These are phyloP conservation scores for Drosophila neotestacea DNA, from an alignment of 2,888 invertebrate species.

Conservation along the genomic window DNA sequence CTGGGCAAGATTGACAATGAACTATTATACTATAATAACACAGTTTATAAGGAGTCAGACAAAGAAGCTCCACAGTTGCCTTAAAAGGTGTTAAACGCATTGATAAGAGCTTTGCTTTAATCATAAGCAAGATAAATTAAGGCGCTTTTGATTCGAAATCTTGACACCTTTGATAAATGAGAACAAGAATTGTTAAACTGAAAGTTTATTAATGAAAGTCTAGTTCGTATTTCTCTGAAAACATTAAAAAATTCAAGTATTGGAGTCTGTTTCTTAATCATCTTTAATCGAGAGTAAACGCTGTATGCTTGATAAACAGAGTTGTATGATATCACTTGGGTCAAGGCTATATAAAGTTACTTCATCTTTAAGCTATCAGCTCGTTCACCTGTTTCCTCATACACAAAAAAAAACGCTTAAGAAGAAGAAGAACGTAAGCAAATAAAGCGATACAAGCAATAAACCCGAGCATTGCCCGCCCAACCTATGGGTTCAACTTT, in stretches of 20 bases:
- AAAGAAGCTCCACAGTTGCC: constrained; percentile 23
- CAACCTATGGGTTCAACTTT: constrained; percentile 41
- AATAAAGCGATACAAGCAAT: constrained; percentile 31
- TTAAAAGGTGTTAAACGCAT: constrained; percentile 42
- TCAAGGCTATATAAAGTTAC: constrained; percentile 42
- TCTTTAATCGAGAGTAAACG: background rate
- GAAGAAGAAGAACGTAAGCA: constrained; percentile 19
- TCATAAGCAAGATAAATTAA: constrained; percentile 12
- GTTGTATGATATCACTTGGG: constrained; percentile 16
- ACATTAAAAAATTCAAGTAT: background rate
- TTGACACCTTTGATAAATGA: constrained; percentile 7
- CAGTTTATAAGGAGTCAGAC: constrained; percentile 21
- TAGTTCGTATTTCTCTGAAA: background rate
- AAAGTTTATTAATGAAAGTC: background rate
- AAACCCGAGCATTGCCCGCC: constrained; percentile 36
- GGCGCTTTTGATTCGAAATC: constrained; percentile 20
- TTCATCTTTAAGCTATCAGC: constrained; percentile 47
- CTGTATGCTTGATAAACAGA: constrained; percentile 20
- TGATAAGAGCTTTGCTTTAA: constrained; percentile 27
- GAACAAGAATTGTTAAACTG: background rate
- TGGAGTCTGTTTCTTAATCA: background rate
- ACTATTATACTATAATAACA: constrained; percentile 46
- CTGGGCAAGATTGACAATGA: constrained; percentile 65
- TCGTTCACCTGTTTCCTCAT: constrained; percentile 50
- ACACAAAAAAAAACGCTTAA: constrained; percentile 1